Evolutionary conservation across 1,140 invertebrate species (phyloP), one percentile per base, ranked within the genome.

Genomic region (Oryctes rhinoceros): DNA sequence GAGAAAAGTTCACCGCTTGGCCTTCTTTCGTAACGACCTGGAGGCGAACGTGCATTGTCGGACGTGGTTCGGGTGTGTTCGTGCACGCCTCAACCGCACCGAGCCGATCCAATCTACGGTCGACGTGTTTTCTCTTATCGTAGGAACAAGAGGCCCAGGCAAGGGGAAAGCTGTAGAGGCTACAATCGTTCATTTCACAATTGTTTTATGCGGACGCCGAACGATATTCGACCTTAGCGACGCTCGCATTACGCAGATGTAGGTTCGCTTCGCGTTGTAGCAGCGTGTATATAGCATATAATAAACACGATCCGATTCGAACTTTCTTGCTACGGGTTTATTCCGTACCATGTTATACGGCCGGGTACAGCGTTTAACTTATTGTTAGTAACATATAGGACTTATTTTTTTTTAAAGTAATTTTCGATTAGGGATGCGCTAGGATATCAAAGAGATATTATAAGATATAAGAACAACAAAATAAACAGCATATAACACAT

Each of bases 91-190:
- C 65, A 76, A 80, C 49, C 79, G 47, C 39, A n/a, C 71, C 82
- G 80, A 77, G 76, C 47, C 47, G 77, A 62, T 79, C 78, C 62
- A 44, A 77, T 78, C 76, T 62, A 35, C 74, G 35, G 65, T 78
- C 76, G 82, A 77, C 76, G 77, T 80, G 80, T 84, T 86, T 85
- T 85, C 83, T 85, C 84, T 86, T 87, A 86, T 86, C 85, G 84
- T 81, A 65, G 81, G 80, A 35, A 35, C 77, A 48, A 76, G 85
- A 81, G 85, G 85, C 85, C 85, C 85, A 82, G 84, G 83, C 84
- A 85, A 83, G 85, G 86, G 80, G 82, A 83, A 79, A 53, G 71
- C 80, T 13, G 47, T 85, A 84, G 62, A 83, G 83, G 81, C 81
- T 81, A 84, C 7, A 82, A 81, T 86, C 79, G 83, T 83, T 78